Base-by-base conservation (phyloP, 2,888 invertebrate species). In the Torymus aiolomorphi region DNA sequence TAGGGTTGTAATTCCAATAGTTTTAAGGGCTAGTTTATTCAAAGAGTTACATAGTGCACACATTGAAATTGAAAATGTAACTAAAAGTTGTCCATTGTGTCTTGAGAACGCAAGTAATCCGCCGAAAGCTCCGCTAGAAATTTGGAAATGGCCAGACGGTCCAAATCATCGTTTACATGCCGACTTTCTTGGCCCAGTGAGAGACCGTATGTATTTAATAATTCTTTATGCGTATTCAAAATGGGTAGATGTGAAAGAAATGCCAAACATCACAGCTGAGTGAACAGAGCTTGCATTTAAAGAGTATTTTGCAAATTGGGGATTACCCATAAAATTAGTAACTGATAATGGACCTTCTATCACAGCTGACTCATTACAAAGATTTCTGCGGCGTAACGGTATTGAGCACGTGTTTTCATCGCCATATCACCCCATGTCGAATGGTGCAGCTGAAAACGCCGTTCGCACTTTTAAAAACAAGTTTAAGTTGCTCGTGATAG, bases 1-100 rank as follows among this genome's bases (percentile, higher is more conserved):
- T 52, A 51, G 18, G 51, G 24, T 81, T 0, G n/a, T 91, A n/a
- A n/a, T 2, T 90, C 83, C 42, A 5, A 42, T 2, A 8, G 18
- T 2, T 4, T 4, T 61, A 61, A 18, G 13, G 18, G 18, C 3
- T 61, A 20, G 18, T 18, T 2, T 61, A 3, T 18, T 61, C 3
- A 5, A 18, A 10, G 59, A 61, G 18, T 18, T 61, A 20, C 59
- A 61, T 20, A 18, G 16, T 18, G 8, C 59, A 61, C 59, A 61
- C 20, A 11, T 61, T n/a, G n/a, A 65, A 4, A 65, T 65, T 16
- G n/a, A 65, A 49, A 11, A 42, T 4, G 49, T 10, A 13, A 10
- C n/a, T 4, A 16, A 20, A 16, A 3, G 10, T 16, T 67, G 67
- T 67, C 11, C 52, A 11, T 14, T 54, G 5, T 67, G 67, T 18